Evolutionary conservation across 2,888 invertebrate species (phyloP).

Genomic region (Drosophila algonquin): DNA sequence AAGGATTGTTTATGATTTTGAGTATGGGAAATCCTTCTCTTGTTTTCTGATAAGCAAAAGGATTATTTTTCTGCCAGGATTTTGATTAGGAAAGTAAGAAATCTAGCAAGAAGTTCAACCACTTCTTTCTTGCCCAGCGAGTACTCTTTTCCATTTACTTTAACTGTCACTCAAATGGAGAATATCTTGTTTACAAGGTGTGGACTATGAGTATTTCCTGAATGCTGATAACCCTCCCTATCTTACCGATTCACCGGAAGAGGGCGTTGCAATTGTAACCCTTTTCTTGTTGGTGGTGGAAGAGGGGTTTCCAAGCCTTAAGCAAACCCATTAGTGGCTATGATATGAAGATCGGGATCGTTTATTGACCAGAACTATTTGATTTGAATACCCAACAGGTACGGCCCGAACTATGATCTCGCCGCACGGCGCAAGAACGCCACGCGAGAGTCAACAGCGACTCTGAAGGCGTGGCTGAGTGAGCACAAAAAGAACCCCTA

Average conservation of each 20-base stretch:
- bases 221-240: neutral
- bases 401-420: constrained; percentile 96
- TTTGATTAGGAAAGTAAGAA: no score
- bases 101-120: no score
- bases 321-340: constrained; percentile 42
- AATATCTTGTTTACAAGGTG: neutral
- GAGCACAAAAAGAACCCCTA: constrained; percentile 98
- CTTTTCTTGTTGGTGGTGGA: neutral
- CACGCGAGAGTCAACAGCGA: constrained; percentile 98
- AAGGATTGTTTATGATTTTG: no score
- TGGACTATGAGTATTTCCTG: neutral
- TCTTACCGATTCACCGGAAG: neutral
- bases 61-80: no score
- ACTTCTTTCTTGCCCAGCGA: neutral
- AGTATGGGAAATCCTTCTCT: no score
- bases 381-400: constrained; percentile 86
- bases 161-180: neutral
- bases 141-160: neutral
- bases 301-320: neutral
- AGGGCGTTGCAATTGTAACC: neutral
- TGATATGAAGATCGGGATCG: constrained; percentile 10
- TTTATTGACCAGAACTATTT: constrained; percentile 29
- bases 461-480: constrained; percentile 98
- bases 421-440: constrained; percentile 98
- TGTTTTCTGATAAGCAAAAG: no score